phyloP scores from a whole-genome alignment of 2,797 vertebrate species.

The Pitangus sulphuratus region DNA sequence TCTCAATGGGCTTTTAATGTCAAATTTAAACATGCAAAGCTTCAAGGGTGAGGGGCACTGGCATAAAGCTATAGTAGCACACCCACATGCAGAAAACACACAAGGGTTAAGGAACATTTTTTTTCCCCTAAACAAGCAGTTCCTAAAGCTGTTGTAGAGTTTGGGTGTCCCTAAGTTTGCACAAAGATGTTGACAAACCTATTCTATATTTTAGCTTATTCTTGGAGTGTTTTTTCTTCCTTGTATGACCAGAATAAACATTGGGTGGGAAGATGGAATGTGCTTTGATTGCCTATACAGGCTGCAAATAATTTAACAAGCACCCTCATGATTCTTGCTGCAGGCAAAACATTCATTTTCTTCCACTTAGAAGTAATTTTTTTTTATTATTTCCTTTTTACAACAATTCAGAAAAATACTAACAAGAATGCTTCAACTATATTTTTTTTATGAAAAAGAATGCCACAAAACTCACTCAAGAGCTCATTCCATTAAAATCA shows the following conservation, averaged over 20 bases:
- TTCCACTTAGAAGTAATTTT: conserved; percentile 11
- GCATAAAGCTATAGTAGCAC: neutral
- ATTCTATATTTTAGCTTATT: neutral
- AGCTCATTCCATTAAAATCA: neutral
- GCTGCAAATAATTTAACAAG: conserved; percentile 12
- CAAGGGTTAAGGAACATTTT: neutral
- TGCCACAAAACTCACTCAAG: neutral
- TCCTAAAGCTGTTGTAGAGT: neutral
- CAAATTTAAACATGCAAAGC: neutral
- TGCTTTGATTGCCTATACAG: neutral
- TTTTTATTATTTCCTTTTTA: conserved; percentile 24
- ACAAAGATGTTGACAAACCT: neutral
- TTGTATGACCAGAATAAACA: neutral
- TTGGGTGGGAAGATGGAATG: neutral
- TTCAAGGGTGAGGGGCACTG: neutral
- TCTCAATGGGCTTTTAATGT: neutral
- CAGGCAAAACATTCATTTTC: conserved; percentile 37
- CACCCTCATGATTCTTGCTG: neutral
- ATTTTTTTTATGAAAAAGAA: neutral
- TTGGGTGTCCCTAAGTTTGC: accelerated
- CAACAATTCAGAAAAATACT: neutral
- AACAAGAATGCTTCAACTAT: neutral
- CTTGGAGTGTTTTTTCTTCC: neutral
- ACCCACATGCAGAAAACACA: neutral
- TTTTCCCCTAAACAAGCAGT: too few relatives aligned